These are phyloP conservation scores for Trichogramma dendrolimi DNA, from an alignment of 2,888 invertebrate genomes.

Conservation along the genomic window DNA sequence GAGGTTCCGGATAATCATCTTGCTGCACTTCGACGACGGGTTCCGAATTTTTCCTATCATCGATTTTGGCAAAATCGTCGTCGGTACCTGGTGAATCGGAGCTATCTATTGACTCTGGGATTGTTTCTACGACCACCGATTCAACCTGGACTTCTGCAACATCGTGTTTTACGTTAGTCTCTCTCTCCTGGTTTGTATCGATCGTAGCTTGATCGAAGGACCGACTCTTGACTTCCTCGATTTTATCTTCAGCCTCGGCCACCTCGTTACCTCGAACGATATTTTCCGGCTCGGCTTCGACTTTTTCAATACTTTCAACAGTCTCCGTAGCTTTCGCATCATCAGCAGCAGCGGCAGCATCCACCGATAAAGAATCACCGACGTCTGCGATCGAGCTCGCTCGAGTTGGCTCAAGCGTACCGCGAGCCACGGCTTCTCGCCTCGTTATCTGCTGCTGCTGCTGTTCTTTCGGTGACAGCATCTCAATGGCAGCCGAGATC, in stretches of 20 bases:
- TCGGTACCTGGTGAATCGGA: background rate
- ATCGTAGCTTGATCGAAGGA: background rate
- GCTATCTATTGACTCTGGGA: background rate
- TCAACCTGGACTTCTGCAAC: background rate
- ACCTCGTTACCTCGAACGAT: background rate
- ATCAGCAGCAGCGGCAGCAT: no score
- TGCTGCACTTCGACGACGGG: no score
- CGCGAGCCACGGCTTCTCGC: no score
- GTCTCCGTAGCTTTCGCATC: no score
- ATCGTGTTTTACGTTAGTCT: background rate
- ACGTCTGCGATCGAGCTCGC: no score
- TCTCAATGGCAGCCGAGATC: constrained; percentile 42
- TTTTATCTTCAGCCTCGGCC: background rate
- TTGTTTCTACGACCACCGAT: background rate
- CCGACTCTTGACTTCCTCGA: background rate
- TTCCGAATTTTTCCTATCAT: background rate
- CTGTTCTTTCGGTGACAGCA: constrained; percentile 36
- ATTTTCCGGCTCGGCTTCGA: no score
- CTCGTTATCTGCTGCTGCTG: no score
- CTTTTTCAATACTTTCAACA: no score
- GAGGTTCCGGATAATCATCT: no score
- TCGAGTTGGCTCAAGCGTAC: no score
- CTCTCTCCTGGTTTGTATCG: background rate
- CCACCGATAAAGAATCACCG: no score
- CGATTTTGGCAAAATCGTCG: constrained; percentile 6